Percentiles rank a stretch among this genome's conserved stretches.
These are phyloP conservation scores for Lerista edwardsae DNA, from an alignment of 2,797 vertebrate genomes.

Conservation along the genomic window DNA sequence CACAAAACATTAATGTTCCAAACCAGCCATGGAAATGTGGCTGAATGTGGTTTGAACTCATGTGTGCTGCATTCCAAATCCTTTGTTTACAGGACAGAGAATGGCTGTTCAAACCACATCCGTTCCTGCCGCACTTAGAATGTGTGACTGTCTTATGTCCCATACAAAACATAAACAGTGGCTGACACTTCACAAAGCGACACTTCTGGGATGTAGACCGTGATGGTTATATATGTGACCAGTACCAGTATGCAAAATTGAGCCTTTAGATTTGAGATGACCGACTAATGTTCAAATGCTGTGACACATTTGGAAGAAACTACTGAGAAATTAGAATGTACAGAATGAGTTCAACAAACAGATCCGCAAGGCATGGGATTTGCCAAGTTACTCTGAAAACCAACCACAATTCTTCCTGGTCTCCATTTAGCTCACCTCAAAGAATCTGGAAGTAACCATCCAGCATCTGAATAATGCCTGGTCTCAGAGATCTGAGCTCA, in stretches of 20 bases:
- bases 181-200: constrained; percentile 26
- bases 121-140: background rate
- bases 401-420: background rate
- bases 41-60: background rate
- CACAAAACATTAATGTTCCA: constrained; percentile 48
- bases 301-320: background rate
- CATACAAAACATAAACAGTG: background rate
- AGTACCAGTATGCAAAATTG: constrained; percentile 1
- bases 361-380: background rate
- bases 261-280: background rate
- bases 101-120: background rate
- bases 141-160: background rate
- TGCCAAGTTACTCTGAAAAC: too few relatives aligned
- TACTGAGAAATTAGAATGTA: background rate
- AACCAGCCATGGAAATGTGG: constrained; percentile 40
- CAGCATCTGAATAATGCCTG: too few relatives aligned
- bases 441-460: background rate
- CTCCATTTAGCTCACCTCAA: background rate
- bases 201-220: constrained; percentile 31
- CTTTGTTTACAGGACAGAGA: background rate
- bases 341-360: background rate
- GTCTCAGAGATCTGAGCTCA: too few relatives aligned
- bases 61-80: background rate
- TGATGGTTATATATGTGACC: constrained; percentile 20
- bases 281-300: background rate